Percentiles rank a stretch among this genome's conserved stretches.
Conservation (phyloP, 2,888 invertebrate genomes). For the Calameuta pallipes region DNA sequence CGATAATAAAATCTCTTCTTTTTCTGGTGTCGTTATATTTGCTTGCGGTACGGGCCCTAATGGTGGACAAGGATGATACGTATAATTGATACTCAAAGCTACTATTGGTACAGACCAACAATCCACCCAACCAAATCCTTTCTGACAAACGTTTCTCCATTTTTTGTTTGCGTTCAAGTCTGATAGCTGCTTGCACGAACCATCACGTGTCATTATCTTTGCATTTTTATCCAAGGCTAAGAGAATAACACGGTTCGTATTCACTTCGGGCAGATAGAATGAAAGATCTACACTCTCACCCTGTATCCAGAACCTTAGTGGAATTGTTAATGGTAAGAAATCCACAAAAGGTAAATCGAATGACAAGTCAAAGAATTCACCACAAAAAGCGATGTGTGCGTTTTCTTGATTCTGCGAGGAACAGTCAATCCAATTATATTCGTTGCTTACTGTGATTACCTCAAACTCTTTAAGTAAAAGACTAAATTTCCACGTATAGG, state of each 20-base stretch:
- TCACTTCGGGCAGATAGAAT: slow-evolving; percentile 91
- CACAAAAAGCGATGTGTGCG: slow-evolving; percentile 93
- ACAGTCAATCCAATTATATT: slow-evolving; percentile 99
- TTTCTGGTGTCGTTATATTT: slow-evolving; percentile 93
- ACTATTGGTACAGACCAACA: slow-evolving; percentile 97
- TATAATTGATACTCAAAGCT: slow-evolving; percentile 89
- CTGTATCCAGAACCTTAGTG: slow-evolving; percentile 93
- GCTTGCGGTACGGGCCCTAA: slow-evolving; percentile 90
- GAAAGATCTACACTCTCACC: slow-evolving; percentile 94
- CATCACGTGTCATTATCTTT: slow-evolving; percentile 84
- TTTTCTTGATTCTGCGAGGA: slow-evolving; percentile 96
- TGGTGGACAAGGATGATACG: slow-evolving; percentile 92
- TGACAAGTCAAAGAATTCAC: slow-evolving; percentile 91
- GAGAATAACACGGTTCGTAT: slow-evolving; percentile 86
- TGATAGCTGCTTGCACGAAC: slow-evolving; percentile 70
- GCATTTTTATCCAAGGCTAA: slow-evolving; percentile 89
- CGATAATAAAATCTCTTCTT: slow-evolving; percentile 90
- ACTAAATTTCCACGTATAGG: slow-evolving; percentile 95
- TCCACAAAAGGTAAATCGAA: slow-evolving; percentile 95
- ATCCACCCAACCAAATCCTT: slow-evolving; percentile 88
- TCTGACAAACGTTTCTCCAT: slow-evolving; percentile 86
- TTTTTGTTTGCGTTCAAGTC: slow-evolving; percentile 71
- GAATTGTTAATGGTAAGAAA: slow-evolving; percentile 90
- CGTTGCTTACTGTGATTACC: slow-evolving; percentile 91
- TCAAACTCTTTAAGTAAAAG: slow-evolving; percentile 95